Evolutionary conservation across 2,113 vertebrate species (phyloP).

Genomic region (Notarius quadriscutis): DNA sequence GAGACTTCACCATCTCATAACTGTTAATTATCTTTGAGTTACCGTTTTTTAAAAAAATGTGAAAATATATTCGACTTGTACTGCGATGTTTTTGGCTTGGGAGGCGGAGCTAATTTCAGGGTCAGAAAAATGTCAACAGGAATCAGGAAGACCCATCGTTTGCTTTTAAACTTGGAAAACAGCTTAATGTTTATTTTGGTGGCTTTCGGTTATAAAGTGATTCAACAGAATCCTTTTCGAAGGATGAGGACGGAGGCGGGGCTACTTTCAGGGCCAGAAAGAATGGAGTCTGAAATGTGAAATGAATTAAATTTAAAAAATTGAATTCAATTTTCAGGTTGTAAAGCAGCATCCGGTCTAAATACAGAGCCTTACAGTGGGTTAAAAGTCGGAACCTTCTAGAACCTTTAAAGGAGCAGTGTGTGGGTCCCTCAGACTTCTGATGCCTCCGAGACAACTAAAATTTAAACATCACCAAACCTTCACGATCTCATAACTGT

Average conservation of each 20-base stretch:
- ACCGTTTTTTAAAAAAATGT: background rate
- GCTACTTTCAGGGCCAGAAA: slow-evolving; percentile 3
- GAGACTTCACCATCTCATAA: background rate
- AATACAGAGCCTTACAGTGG: background rate
- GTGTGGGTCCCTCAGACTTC: too few relatives aligned
- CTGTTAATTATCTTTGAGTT: background rate
- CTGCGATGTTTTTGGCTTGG: background rate
- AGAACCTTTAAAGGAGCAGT: background rate
- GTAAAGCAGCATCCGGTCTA: background rate
- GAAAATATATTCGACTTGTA: too few relatives aligned
- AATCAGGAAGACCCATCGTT: background rate
- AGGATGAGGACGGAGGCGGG: background rate
- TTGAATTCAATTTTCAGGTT: background rate
- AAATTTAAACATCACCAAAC: background rate
- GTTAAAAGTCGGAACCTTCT: background rate
- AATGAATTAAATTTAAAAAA: background rate
- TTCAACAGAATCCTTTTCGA: background rate
- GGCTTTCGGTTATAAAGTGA: background rate
- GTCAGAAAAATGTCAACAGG: background rate
- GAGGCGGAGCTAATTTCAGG: background rate
- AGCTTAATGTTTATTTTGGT: background rate
- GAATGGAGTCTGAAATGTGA: background rate
- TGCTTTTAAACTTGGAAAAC: background rate
- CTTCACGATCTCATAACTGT: background rate
- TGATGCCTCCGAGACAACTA: too few relatives aligned